These are phyloP conservation scores for Campaea margaritaria DNA, from an alignment of 2,888 invertebrate genomes.

Conservation along the genomic window DNA sequence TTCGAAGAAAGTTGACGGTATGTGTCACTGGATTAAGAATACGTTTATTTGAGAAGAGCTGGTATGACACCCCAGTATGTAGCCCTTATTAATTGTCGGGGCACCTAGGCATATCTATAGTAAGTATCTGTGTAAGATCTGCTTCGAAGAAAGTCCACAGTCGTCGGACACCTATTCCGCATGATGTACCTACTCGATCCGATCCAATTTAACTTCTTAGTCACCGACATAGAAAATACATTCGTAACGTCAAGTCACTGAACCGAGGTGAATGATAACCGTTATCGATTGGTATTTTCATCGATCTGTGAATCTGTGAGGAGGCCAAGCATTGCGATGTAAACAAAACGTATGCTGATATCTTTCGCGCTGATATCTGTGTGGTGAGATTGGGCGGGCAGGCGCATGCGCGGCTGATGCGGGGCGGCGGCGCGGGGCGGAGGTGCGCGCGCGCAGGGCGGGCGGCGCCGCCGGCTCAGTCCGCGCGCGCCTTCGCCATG, in stretches of 20 bases:
- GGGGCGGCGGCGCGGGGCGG: conserved; percentile 45
- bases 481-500: conserved; percentile 83
- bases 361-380: conserved; percentile 1
- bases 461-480: conserved; percentile 68
- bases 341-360: conserved; percentile 51
- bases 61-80: too few species aligned
- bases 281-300: conserved; percentile 36
- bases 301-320: conserved; percentile 29
- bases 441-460: conserved; percentile 63
- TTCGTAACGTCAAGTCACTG: not conserved
- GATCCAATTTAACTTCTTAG: not conserved
- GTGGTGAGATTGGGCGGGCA: conserved; percentile 23
- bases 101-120: too few species aligned
- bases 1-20: too few species aligned
- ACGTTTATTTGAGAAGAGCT: too few species aligned
- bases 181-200: not conserved
- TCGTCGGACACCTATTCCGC: not conserved
- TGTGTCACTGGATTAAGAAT: too few species aligned
- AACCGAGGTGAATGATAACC: conserved; percentile 7
- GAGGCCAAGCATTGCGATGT: conserved; percentile 51
- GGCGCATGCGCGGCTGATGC: conserved; percentile 53
- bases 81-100: too few species aligned
- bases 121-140: too few species aligned
- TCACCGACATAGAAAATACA: not conserved
- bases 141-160: not conserved